Conservation (phyloP, 1,140 invertebrate species). For the Danaus plexippus region DNA sequence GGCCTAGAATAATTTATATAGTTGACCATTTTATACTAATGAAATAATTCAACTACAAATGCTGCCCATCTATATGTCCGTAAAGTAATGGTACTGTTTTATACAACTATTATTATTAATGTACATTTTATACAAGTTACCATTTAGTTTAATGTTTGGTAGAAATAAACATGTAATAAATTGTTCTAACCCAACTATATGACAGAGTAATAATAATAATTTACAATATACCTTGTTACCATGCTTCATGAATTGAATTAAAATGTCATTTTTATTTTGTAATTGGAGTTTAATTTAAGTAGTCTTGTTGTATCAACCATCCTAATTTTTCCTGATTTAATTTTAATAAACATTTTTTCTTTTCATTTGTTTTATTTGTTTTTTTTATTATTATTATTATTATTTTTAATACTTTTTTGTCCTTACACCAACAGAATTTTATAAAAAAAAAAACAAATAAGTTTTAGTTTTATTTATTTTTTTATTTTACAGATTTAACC, state of each 20-base stretch:
- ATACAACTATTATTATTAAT: constrained; percentile 63
- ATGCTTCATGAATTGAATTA: constrained; percentile 68
- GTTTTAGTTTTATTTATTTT: too few relatives aligned
- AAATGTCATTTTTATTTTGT: constrained; percentile 71
- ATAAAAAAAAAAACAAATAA: not conserved
- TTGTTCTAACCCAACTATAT: constrained; percentile 62
- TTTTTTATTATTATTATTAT: not conserved
- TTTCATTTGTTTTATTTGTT: constrained; percentile 11
- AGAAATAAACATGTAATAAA: constrained; percentile 60
- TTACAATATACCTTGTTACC: constrained; percentile 69
- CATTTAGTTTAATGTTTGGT: constrained; percentile 65
- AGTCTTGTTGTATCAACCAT: constrained; percentile 14
- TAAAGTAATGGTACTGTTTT: constrained; percentile 67
- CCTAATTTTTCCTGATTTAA: constrained; percentile 17
- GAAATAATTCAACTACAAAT: constrained; percentile 54
- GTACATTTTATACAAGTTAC: constrained; percentile 72
- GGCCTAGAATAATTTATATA: constrained; percentile 59
- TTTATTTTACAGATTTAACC: too few relatives aligned
- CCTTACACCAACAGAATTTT: not conserved
- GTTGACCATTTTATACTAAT: constrained; percentile 58
- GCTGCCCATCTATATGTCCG: constrained; percentile 56
- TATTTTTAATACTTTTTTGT: not conserved
- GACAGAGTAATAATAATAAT: constrained; percentile 61
- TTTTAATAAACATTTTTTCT: constrained; percentile 25
- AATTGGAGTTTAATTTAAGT: constrained; percentile 47